Conservation (phyloP, 2,888 invertebrate genomes). For the Tenthredo amoena region DNA sequence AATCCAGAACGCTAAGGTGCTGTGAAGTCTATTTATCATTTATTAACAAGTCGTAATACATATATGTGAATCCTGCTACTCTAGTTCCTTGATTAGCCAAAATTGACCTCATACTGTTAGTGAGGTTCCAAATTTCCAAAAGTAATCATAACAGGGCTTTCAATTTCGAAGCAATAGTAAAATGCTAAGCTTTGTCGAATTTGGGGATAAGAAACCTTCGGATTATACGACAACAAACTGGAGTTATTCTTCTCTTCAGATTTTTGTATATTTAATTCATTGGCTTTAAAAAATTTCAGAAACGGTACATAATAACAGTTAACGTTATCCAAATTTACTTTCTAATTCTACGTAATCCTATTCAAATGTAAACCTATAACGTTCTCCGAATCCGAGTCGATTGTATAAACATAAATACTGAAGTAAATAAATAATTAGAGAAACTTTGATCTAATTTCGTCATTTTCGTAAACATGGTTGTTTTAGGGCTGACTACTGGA, state of each 20-base stretch:
- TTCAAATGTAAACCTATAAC: neutral
- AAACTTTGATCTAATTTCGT: neutral
- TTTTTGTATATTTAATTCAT: neutral
- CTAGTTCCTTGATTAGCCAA: too few relatives aligned
- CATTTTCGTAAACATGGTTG: neutral
- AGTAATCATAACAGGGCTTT: neutral
- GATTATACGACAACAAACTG: neutral
- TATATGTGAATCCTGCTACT: neutral
- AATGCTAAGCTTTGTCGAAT: neutral
- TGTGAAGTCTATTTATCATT: neutral
- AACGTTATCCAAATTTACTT: neutral
- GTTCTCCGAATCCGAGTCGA: neutral
- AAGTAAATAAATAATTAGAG: neutral
- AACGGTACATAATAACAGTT: neutral
- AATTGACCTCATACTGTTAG: too few relatives aligned
- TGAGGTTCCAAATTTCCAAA: neutral
- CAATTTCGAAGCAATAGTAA: neutral
- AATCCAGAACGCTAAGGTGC: neutral
- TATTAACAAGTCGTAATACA: neutral
- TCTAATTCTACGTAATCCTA: neutral
- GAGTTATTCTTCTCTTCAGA: neutral
- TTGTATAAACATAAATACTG: neutral
- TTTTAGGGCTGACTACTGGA: conserved; percentile 97
- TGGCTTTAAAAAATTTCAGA: neutral
- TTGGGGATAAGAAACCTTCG: neutral